Base-by-base conservation (phyloP, 1,140 invertebrate genomes). In the Drosophila nasuta region DNA sequence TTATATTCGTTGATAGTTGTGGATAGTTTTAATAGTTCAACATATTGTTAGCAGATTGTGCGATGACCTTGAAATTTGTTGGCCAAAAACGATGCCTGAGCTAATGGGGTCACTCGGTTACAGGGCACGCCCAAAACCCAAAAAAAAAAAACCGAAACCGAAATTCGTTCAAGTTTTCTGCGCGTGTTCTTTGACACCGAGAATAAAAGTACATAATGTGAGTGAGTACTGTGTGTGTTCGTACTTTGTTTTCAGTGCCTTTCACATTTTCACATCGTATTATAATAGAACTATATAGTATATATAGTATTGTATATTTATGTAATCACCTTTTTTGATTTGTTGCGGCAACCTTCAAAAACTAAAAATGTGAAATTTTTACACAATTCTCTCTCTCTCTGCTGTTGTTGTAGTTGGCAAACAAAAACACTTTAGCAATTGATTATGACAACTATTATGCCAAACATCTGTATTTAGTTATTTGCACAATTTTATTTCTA, bases 401-500 rank as follows among this genome's bases (percentile, higher is more conserved):
- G 33, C 0, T 33, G 30, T 33, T 33, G 33, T 33, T 33, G 33
- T 33, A 7, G 33, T 41, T 43, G 48, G 46, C 35, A 28, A 13
- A 67, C 49, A 64, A 64, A 72, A 67, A 71, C 63, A 71, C 64
- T 77, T 80, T 72, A 77, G 57, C 77, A 80, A 80, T 87, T 87
- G 80, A 82, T 88, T 80, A 77, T 87, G 83, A 88, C 83, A 86
- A 72, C 59, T 79, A 71, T 82, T 82, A 79, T 79, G 75, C 66
- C 66, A 68, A 87, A 88, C 83, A 87, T 88, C 73, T 88, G 80
- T 86, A 69, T 79, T 77, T 71, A 74, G 68, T 77, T 81, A 87
- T 75, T 81, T 59, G 13, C 17, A 60, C 25, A 60, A 38, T 45
- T 69, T 33, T 52, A 35, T 57, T 41, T 38, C 20, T 28, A 38